Evolutionary conservation across 2,797 vertebrate genomes (phyloP), one percentile per base, ranked within the genome.

Genomic region (Astyanax mexicanus): DNA sequence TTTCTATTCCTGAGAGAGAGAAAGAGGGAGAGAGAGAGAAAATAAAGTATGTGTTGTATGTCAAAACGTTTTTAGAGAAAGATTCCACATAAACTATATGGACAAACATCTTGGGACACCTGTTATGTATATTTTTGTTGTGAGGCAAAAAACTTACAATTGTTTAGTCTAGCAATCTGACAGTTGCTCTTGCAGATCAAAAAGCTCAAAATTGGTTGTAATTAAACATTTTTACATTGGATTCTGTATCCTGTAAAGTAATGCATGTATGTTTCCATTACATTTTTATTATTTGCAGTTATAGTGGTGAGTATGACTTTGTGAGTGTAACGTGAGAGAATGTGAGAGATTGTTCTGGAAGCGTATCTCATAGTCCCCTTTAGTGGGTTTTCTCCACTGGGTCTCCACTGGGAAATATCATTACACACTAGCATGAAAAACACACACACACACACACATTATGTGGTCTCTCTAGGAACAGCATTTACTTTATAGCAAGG

Each of bases 391-490:
- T 62, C 19, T n/a, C n/a, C n/a, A n/a, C n/a, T 12, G 35, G 55
- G 19, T 38, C 32, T 57, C 35, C 29, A 29, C 64, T 32, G 35
- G 61, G 40, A 52, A 49, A 72, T 78, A 65, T 78, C n/a, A 60
- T 47, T 60, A 10, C 69, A 40, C 69, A 66, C 21, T 27, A 58
- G 45, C 40, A 17, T 25, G 13, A 47, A 66, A 49, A 13, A 29
- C 40, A 47, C 51, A 54, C 11, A 47, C 66, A 61, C 66, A 70
- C 57, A 74, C 57, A 45, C 55, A 52, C 57, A 57, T 62, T 35
- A 58, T 51, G 45, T 76, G 27, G 37, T 64, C 75, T 77, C 29
- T 71, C 67, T 77, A 70, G 47, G 67, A 77, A 64, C 38, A 32
- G 25, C 21, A 2, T 65, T 35, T 47, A 38, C 35, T 38, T 7